Base-by-base conservation (phyloP, 2,113 vertebrate genomes). In the Atlantisia rogersi region DNA sequence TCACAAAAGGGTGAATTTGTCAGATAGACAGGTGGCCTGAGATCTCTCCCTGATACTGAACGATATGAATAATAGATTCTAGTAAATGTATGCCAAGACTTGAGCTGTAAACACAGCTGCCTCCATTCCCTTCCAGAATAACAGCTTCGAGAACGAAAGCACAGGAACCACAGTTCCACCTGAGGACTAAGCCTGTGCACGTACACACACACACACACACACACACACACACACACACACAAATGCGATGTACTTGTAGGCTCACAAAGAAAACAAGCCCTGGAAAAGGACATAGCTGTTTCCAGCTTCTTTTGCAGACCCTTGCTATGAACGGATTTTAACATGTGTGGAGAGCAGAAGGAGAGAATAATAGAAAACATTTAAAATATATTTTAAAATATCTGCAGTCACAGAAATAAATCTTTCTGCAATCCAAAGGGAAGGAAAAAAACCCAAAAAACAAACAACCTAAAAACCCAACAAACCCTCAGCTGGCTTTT, bases 51-150 rank as follows among this genome's bases (percentile, higher is more conserved):
- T 99, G 99, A 99, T 99, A 99, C 99, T 99, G 99, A 99, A 99
- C 99, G 99, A 99, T 99, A 99, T 99, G 99, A 99, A 99, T 99
- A 99, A 99, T 99, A 99, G 99, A 99, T 99, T 99, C 99, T 99
- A 99, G 99, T 99, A 99, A 99, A 99, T 99, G 99, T 99, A 99
- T 99, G 99, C 99, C 99, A 99, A 99, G 98, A 99, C 99, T 99
- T 99, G 98, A 99, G 98, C 99, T 99, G 99, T 99, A 99, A 99
- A 99, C 99, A 99, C 99, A 99, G 99, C 99, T 99, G 99, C 99
- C 99, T 99, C 98, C 98, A 98, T 99, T 99, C 99, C 98, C 98
- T 98, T 99, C 99, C 99, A 99, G 99, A 99, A 99, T 99, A 99
- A 99, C 99, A 99, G 99, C 99, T 99, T 99, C 98, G 99, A 99